A percentile compares a stretch with the other conserved stretches of the same genome.
phyloP scores from a whole-genome alignment of 2,888 invertebrate species.

The Aphidoletes aphidimyza region DNA sequence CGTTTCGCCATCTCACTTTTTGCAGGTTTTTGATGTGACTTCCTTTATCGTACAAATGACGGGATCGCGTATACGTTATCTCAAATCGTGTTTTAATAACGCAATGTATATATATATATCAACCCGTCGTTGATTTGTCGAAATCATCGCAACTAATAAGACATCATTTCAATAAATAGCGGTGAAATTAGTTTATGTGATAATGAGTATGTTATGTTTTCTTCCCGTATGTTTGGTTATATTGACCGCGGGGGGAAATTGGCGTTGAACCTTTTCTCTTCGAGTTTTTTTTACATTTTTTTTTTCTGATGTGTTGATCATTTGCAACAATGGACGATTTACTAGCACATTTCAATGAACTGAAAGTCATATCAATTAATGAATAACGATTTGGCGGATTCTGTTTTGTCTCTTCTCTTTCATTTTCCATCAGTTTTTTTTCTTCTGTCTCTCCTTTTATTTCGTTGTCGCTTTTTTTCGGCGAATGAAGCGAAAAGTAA shows the following conservation, averaged over 20 bases:
- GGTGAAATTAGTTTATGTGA: not conserved
- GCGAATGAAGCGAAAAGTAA: not conserved
- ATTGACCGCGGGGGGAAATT: not conserved
- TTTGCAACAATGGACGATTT: not conserved
- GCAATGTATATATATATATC: not conserved
- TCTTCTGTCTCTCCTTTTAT: not conserved
- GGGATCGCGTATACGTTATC: not conserved
- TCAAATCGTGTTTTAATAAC: not conserved
- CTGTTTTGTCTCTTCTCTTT: not conserved
- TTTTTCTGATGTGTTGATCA: not conserved
- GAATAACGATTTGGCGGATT: not conserved
- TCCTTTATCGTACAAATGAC: not conserved
- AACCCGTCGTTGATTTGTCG: not conserved
- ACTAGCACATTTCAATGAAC: not conserved
- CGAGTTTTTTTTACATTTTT: not conserved
- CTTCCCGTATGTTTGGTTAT: no score
- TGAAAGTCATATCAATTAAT: constrained; percentile 44
- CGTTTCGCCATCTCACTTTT: not conserved
- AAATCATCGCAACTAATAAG: no score
- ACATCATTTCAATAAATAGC: no score
- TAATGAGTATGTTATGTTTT: not conserved
- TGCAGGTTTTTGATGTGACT: not conserved
- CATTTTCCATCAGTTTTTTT: not conserved
- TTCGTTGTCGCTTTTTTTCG: not conserved
- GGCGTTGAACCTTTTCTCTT: not conserved